Base-by-base conservation (phyloP, 2,113 vertebrate species). In the rat (Rattus norvegicus) region DNA sequence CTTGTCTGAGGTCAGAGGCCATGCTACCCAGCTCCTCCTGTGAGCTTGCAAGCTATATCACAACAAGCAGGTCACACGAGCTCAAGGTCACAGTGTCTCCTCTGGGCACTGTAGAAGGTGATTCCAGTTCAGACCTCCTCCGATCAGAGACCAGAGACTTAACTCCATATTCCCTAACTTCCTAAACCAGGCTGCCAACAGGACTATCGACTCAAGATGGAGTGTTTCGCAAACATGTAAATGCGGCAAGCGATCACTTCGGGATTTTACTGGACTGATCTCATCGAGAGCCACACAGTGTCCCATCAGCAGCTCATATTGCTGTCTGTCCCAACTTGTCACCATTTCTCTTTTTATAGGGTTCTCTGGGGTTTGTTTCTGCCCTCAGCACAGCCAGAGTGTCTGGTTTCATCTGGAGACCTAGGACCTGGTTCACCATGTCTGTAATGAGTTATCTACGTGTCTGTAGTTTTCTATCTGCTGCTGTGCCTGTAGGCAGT, bases 401-500 rank as follows among this genome's bases (percentile, higher is more conserved):
- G 79, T 83, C 67, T 70, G 85, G 16, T 56, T 19, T 43, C 26
- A 76, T 43, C 17, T 17, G 22, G 11, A 17, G 2, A n/a, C 54
- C 7, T 19, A 5, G 9, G 24, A 5, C 47, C 24, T 1, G 17
- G 1, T 26, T 33, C 52, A n/a, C 22, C 19, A 7, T 5, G 20
- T 30, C 26, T 59, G 36, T 61, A 33, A 13, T 1, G 14, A 70
- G 12, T 36, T 54, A 89, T 89, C 70, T 56, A 61, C 7, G 2
- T 54, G 33, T 73, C 52, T 89, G 36, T 73, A 24, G 24, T 19
- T 59, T 73, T 59, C 7, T 0, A 54, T 70, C 65, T n/a, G 12
- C 49, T 67, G 0, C 72, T 1, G 1, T 0, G 2, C 52, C 22
- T 17, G 2, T n/a, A 3, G 0, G 2, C 0, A 47, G 13, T 16